Evolutionary conservation across 2,888 invertebrate genomes (phyloP), one percentile per base, ranked within the genome.

Genomic region (Cosmia pyralina): DNA sequence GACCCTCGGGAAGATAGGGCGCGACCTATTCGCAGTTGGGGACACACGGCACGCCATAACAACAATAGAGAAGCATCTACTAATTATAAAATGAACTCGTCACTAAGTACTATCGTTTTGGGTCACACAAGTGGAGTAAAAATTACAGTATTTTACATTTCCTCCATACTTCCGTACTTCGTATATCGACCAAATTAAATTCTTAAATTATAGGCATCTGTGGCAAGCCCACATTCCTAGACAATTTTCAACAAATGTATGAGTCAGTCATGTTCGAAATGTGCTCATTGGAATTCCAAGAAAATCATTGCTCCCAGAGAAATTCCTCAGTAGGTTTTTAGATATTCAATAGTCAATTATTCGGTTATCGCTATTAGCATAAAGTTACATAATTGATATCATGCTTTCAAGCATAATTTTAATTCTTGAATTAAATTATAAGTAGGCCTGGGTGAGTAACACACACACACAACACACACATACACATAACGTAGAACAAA

Each of bases 81-180:
- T 76, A 68, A 76, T 72, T 66, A 72, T 68, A 48, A 79, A 81
- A 74, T 81, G 63, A 77, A 81, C 78, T 74, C 41, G 22, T 63
- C 44, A 46, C 34, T 59, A 28, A 28, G 28, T 28, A 55, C n/a
- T 70, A 70, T 59, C n/a, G 28, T 63, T 72, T 52, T 66, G 65
- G 70, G 70, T 62, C 64, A 48, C 22, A 48, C 62, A 58, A 7
- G 11, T 53, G 28, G 59, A 65, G 53, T 69, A 48, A 68, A 72
- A 64, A 75, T 66, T 0, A 48, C 50, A 48, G 8, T 64, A 38
- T 72, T 58, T 64, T 34, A 67, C 6, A 68, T 68, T 46, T 34
- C 11, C 11, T 71, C 34, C 19, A 6, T n/a, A 22, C 6, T 44
- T 71, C 34, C 19, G 6, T n/a, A 22, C 6, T 44, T 41, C 11